These are phyloP conservation scores for Chromobotia macracanthus DNA, from an alignment of 2,797 vertebrate species.

Conservation along the genomic window DNA sequence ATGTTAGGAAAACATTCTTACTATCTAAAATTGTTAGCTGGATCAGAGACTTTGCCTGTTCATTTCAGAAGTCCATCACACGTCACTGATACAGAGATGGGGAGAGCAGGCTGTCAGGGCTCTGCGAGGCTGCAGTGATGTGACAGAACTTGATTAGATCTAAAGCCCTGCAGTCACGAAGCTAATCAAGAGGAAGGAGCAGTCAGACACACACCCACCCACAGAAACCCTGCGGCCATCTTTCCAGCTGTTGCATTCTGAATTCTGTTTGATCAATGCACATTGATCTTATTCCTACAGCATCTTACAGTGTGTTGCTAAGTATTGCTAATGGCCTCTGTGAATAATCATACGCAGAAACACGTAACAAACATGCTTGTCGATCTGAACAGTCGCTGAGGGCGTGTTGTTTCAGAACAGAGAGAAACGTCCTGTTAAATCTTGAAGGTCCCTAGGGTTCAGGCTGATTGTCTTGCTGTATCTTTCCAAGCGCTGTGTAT, in stretches of 20 bases:
- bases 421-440: slow-evolving; percentile 18
- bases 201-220: slow-evolving; percentile 44
- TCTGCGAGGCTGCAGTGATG: slow-evolving; percentile 19
- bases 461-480: slow-evolving; percentile 14
- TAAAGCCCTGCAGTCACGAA: slow-evolving; percentile 31
- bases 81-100: background rate
- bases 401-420: background rate
- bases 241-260: slow-evolving; percentile 52
- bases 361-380: background rate
- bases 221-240: slow-evolving; percentile 15
- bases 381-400: background rate
- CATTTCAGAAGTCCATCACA: background rate
- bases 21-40: too few relatives aligned
- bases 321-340: slow-evolving; percentile 13
- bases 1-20: too few relatives aligned
- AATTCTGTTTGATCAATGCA: slow-evolving; percentile 28
- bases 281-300: slow-evolving; percentile 16
- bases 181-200: slow-evolving; percentile 45
- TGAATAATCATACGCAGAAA: background rate
- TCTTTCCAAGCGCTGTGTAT: slow-evolving; percentile 25
- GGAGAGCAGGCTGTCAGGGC: slow-evolving; percentile 1
- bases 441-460: slow-evolving; percentile 18
- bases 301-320: slow-evolving; percentile 19
- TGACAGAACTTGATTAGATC: slow-evolving; percentile 31
- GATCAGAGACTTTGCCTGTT: background rate